These are phyloP conservation scores for Papilio polytes DNA, from an alignment of 1,140 invertebrate genomes.

Conservation along the genomic window DNA sequence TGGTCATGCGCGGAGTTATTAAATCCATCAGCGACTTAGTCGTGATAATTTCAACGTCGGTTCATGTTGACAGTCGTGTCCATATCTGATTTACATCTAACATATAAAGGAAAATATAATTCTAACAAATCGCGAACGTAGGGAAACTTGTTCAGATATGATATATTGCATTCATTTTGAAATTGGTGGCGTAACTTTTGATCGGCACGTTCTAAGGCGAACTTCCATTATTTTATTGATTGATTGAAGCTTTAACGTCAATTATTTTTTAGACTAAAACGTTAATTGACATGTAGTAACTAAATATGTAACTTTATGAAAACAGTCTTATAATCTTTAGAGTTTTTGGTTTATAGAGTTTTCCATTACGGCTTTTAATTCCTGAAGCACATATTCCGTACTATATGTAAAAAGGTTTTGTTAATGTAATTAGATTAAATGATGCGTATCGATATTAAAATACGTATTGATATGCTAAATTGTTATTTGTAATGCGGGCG, in stretches of 20 bases:
- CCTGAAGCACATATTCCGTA: constrained; percentile 43
- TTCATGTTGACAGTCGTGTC: constrained; percentile 46
- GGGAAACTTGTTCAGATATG: constrained; percentile 45
- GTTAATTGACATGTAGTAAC: constrained; percentile 78
- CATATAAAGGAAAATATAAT: constrained; percentile 42
- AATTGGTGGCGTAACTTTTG: constrained; percentile 41
- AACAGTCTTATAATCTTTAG: background rate
- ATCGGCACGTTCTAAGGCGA: constrained; percentile 58
- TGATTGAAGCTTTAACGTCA: constrained; percentile 73
- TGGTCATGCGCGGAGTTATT: constrained; percentile 59
- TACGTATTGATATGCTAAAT: constrained; percentile 81
- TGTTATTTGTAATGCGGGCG: constrained; percentile 64
- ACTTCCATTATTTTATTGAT: constrained; percentile 66
- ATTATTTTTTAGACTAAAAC: constrained; percentile 66
- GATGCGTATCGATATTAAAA: constrained; percentile 80
- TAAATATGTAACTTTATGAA: constrained; percentile 43
- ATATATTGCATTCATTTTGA: constrained; percentile 55
- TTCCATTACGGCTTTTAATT: background rate
- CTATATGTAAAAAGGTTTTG: constrained; percentile 58
- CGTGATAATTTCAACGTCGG: constrained; percentile 57
- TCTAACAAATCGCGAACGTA: constrained; percentile 51
- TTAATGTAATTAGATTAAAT: constrained; percentile 80
- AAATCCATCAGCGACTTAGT: constrained; percentile 55
- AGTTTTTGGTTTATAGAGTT: background rate
- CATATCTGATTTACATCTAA: constrained; percentile 48